These are phyloP conservation scores for Tenualosa thibaudeaui DNA, from an alignment of 2,797 vertebrate species.

Conservation along the genomic window DNA sequence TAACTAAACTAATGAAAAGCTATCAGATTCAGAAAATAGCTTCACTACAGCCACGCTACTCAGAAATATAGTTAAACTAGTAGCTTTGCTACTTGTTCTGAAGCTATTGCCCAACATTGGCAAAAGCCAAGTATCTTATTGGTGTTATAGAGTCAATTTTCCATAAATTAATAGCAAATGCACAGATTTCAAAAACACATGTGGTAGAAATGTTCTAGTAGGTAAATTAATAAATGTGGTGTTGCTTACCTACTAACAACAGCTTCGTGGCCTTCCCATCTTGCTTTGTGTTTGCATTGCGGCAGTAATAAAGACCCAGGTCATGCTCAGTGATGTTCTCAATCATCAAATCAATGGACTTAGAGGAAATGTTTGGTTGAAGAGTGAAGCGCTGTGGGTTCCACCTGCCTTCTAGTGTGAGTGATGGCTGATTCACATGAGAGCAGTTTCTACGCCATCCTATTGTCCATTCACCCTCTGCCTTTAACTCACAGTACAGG, in stretches of 20 bases:
- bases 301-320: constrained; percentile 52
- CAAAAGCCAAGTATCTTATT: too few relatives aligned
- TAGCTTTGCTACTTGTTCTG: too few relatives aligned
- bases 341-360: constrained; percentile 37
- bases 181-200: too few relatives aligned
- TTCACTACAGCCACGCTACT: too few relatives aligned
- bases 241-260: background rate
- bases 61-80: too few relatives aligned
- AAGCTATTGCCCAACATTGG: too few relatives aligned
- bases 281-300: background rate
- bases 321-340: constrained; percentile 44
- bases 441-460: constrained; percentile 48
- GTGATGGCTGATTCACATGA: constrained; percentile 37
- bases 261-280: background rate
- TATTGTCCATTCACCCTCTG: background rate
- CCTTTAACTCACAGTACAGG: constrained; percentile 34
- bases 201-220: too few relatives aligned
- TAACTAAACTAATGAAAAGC: too few relatives aligned
- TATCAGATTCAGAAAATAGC: too few relatives aligned
- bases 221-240: too few relatives aligned
- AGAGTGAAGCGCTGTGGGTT: background rate
- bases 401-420: background rate
- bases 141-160: too few relatives aligned
- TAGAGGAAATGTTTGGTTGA: background rate
- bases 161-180: too few relatives aligned